A percentile compares a stretch with the other conserved stretches of the same genome.
Conservation (phyloP, 2,797 vertebrate species). For the Lemur catta region DNA sequence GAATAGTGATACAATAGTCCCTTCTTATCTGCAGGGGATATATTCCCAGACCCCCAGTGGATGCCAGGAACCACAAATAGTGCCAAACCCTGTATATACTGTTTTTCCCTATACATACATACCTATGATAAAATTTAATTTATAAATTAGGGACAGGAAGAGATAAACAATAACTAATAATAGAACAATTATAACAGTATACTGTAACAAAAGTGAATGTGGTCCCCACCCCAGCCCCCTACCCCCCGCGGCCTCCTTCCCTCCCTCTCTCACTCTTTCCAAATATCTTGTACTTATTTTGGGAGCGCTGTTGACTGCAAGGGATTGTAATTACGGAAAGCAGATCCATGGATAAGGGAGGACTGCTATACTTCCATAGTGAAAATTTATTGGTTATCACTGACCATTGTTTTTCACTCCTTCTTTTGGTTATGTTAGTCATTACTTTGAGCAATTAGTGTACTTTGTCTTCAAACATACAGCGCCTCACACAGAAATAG, state of each 20-base stretch:
- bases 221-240: not conserved
- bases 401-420: not conserved
- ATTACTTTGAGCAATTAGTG: not conserved
- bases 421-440: not conserved
- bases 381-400: not conserved
- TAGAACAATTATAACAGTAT: not conserved
- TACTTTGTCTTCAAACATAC: not conserved
- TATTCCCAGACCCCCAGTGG: not conserved
- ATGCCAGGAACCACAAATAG: not conserved
- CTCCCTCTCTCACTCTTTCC: not conserved
- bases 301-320: not conserved
- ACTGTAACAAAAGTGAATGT: not conserved
- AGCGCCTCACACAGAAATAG: not conserved
- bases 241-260: accelerated
- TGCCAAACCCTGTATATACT: not conserved
- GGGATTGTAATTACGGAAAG: not conserved
- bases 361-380: not conserved
- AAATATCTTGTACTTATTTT: not conserved
- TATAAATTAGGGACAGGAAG: not conserved
- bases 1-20: not conserved
- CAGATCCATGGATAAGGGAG: not conserved
- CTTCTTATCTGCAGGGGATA: not conserved
- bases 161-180: not conserved
- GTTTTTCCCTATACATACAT: not conserved
- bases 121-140: not conserved